These are phyloP conservation scores for Riptortus pedestris DNA, from an alignment of 1,140 invertebrate genomes.

Conservation along the genomic window DNA sequence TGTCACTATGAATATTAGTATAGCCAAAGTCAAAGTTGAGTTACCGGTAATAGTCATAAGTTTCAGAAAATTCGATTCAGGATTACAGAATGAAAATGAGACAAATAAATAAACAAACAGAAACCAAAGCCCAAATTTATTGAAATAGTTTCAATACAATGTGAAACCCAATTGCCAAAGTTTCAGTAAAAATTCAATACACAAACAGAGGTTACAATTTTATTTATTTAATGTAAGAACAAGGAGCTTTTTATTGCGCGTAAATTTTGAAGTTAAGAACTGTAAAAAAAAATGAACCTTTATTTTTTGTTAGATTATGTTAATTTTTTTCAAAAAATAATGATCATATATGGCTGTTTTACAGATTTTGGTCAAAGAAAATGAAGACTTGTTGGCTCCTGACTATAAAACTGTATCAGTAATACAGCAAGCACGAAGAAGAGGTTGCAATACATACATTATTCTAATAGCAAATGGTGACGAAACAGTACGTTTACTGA, in stretches of 20 bases:
- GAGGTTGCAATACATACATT: slow-evolving; percentile 58
- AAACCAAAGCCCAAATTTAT: no score
- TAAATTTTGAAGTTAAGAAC: not conserved
- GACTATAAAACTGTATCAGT: slow-evolving; percentile 43
- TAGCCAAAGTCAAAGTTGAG: no score
- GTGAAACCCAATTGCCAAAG: not conserved
- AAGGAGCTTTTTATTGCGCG: not conserved
- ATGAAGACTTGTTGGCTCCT: slow-evolving; percentile 53
- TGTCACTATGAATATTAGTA: no score
- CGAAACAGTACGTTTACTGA: slow-evolving; percentile 51
- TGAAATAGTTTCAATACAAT: no score
- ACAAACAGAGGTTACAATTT: not conserved
- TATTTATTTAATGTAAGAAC: not conserved
- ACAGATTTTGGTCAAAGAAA: slow-evolving; percentile 49
- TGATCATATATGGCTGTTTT: slow-evolving; percentile 26
- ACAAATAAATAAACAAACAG: no score
- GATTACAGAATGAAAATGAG: no score
- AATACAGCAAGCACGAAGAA: slow-evolving; percentile 45
- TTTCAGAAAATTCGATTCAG: no score
- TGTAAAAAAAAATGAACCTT: not conserved
- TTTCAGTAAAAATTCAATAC: not conserved
- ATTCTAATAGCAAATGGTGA: slow-evolving; percentile 61
- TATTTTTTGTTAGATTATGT: no score
- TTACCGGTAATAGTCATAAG: no score
- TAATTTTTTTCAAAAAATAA: not conserved